These are phyloP conservation scores for Myotis vivesi DNA, from an alignment of 2,797 vertebrate genomes.

Conservation along the genomic window DNA sequence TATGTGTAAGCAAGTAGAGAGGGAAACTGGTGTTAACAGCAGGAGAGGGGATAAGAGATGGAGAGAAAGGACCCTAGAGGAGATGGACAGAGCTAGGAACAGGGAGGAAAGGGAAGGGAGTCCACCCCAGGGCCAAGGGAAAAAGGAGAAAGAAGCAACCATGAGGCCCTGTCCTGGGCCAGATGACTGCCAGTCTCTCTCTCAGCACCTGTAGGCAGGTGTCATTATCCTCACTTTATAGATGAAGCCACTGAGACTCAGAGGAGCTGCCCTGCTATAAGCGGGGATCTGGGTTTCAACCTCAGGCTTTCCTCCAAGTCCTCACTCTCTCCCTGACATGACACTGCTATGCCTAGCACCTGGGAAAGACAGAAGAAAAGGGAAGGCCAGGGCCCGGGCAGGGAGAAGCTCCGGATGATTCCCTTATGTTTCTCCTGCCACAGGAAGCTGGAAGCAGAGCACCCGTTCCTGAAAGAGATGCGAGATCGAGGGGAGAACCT, in stretches of 20 bases:
- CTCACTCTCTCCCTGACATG: not conserved
- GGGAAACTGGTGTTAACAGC: not conserved
- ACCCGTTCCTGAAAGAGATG: constrained; percentile 79
- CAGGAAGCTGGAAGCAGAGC: constrained; percentile 73
- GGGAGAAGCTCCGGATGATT: not conserved
- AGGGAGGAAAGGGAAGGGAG: not conserved
- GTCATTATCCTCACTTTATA: not conserved
- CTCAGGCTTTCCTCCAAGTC: not conserved
- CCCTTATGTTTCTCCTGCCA: not conserved
- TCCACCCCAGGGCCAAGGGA: not conserved
- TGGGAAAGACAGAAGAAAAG: not conserved
- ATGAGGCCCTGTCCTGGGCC: accelerated
- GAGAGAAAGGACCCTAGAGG: not conserved
- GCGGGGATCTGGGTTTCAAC: not conserved
- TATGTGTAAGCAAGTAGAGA: not conserved
- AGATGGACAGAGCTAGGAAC: not conserved
- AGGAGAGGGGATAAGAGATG: not conserved
- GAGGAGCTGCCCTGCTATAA: not conserved
- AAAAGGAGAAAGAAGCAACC: not conserved
- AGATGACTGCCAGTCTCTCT: not conserved
- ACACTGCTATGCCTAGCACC: not conserved
- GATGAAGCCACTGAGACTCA: not conserved
- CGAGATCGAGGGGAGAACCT: not conserved
- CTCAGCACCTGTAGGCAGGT: not conserved
- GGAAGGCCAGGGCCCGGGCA: accelerated